These are phyloP conservation scores for Lithophane semibrunnea DNA, from an alignment of 2,888 invertebrate genomes.

Conservation along the genomic window DNA sequence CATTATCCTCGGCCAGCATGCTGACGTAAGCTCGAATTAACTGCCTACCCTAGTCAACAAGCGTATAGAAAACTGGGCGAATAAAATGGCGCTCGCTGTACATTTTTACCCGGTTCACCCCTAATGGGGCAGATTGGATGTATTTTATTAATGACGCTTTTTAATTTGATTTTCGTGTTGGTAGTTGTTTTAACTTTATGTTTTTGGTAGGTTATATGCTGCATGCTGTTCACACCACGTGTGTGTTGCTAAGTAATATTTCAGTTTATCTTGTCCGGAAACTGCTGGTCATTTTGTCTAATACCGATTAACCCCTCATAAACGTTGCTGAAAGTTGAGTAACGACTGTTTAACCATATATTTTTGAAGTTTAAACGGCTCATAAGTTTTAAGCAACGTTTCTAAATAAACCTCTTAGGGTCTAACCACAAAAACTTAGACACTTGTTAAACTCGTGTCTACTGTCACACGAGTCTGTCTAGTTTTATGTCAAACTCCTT, in stretches of 20 bases:
- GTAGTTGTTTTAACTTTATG: constrained; percentile 32
- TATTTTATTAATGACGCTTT: constrained; percentile 61
- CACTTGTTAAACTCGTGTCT: too few relatives aligned
- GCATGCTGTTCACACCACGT: not conserved
- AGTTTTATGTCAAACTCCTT: too few relatives aligned
- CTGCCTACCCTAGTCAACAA: constrained; percentile 73
- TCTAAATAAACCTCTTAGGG: too few relatives aligned
- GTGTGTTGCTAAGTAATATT: not conserved
- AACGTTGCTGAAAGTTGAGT: too few relatives aligned
- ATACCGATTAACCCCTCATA: not conserved
- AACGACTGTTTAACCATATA: too few relatives aligned
- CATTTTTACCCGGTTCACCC: constrained; percentile 63
- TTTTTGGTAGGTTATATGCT: constrained; percentile 23
- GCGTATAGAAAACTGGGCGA: constrained; percentile 63
- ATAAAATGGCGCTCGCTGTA: constrained; percentile 70
- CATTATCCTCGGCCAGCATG: constrained; percentile 72
- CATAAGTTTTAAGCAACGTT: too few relatives aligned
- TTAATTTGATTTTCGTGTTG: constrained; percentile 53
- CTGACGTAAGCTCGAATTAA: constrained; percentile 77
- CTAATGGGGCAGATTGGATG: constrained; percentile 63
- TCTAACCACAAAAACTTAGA: too few relatives aligned
- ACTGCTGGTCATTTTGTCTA: not conserved
- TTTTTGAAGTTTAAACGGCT: too few relatives aligned
- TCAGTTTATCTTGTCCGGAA: not conserved
- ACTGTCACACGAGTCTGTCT: too few relatives aligned